phyloP scores from a whole-genome alignment of 2,888 invertebrate species.

The Celastrina argiolus region DNA sequence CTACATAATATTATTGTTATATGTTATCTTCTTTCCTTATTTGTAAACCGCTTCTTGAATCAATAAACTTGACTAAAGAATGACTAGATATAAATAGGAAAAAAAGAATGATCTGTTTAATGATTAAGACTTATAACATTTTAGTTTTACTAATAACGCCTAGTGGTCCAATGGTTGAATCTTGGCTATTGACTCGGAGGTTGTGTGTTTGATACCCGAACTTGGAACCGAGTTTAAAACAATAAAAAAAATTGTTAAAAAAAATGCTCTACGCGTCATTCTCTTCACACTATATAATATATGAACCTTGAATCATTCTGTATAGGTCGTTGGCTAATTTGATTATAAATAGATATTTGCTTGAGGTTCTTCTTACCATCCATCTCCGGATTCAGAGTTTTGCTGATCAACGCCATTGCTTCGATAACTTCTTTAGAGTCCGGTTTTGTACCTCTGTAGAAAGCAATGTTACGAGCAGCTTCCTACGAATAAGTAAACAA shows the following conservation, averaged over 20 bases:
- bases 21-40: neutral
- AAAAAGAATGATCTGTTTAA: neutral
- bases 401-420: slow-evolving; percentile 44
- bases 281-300: no score
- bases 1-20: no score
- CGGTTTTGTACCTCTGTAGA: slow-evolving; percentile 43
- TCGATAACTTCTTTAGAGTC: slow-evolving; percentile 45
- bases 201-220: no score
- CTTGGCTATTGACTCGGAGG: no score
- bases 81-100: neutral
- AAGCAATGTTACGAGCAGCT: slow-evolving; percentile 50
- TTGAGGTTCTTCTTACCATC: slow-evolving; percentile 34
- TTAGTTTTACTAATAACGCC: no score
- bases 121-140: neutral
- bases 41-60: neutral
- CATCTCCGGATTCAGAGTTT: slow-evolving; percentile 42
- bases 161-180: no score
- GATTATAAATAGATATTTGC: no score
- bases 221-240: no score
- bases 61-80: neutral
- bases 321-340: no score
- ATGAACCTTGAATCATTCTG: no score
- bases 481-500: slow-evolving; percentile 41
- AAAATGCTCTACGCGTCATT: no score
- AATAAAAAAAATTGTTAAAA: no score